phyloP scores from a whole-genome alignment of 1,140 invertebrate genomes.

The Nephotettix cincticeps region DNA sequence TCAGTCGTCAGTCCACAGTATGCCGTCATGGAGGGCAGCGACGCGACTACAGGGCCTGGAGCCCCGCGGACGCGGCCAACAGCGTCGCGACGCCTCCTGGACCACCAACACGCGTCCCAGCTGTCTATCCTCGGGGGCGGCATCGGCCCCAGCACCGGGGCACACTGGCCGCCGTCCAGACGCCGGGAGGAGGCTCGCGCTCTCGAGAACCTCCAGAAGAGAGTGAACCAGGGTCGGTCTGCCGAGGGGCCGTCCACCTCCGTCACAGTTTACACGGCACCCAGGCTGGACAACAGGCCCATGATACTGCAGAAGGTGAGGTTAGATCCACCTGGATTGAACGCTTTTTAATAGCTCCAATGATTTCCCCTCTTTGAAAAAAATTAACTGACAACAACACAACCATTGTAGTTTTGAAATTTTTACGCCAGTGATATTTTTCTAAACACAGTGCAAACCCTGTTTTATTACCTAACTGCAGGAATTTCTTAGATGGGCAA shows the following conservation, averaged over 20 bases:
- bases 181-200: constrained; percentile 51
- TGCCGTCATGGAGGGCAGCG: not conserved
- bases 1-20: not conserved
- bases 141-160: constrained; percentile 38
- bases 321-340: too few relatives aligned
- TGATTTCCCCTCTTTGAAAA: too few relatives aligned
- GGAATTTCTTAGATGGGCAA: too few relatives aligned
- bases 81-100: not conserved
- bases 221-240: constrained; percentile 45
- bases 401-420: too few relatives aligned
- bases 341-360: too few relatives aligned
- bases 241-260: constrained; percentile 37
- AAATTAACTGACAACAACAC: too few relatives aligned
- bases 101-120: not conserved
- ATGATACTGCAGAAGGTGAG: constrained; percentile 51
- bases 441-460: too few relatives aligned
- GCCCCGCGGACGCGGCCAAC: not conserved
- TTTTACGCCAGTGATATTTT: too few relatives aligned
- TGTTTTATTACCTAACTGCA: too few relatives aligned
- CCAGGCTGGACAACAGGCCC: constrained; percentile 50
- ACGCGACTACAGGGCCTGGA: not conserved
- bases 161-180: constrained; percentile 50
- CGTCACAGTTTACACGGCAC: constrained; percentile 33
- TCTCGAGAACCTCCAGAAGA: constrained; percentile 49
- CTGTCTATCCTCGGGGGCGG: constrained; percentile 16